phyloP scores from a whole-genome alignment of 2,888 invertebrate species.

The Meghimatium bilineatum region DNA sequence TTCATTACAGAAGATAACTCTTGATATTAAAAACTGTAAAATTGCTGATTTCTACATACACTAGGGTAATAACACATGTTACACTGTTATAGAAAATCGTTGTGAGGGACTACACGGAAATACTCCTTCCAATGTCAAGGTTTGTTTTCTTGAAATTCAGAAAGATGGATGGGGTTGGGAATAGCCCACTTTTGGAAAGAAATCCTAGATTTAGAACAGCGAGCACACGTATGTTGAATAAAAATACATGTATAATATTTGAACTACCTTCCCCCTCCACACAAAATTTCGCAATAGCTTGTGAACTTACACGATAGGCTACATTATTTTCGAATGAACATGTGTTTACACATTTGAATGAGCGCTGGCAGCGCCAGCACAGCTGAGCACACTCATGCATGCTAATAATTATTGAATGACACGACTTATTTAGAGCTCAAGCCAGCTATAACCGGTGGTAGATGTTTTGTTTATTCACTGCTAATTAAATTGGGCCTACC shows the following conservation, averaged over 20 bases:
- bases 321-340: background rate
- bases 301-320: background rate
- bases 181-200: conserved; percentile 27
- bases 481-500: background rate
- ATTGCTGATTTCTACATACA: background rate
- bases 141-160: conserved; percentile 18
- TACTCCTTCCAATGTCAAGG: conserved; percentile 10
- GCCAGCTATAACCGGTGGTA: conserved; percentile 20
- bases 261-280: too few relatives aligned
- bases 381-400: background rate
- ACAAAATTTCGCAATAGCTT: background rate
- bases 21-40: background rate
- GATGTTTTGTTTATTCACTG: background rate
- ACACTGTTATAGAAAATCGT: background rate
- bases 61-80: background rate
- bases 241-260: background rate
- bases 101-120: conserved; percentile 32
- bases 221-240: conserved; percentile 32
- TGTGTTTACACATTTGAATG: background rate
- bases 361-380: background rate
- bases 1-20: too few relatives aligned
- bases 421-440: background rate
- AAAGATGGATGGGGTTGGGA: conserved; percentile 29
- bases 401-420: background rate
- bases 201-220: conserved; percentile 15